Evolutionary conservation across 2,113 vertebrate genomes (phyloP).

Genomic region (Lasiurus borealis): DNA sequence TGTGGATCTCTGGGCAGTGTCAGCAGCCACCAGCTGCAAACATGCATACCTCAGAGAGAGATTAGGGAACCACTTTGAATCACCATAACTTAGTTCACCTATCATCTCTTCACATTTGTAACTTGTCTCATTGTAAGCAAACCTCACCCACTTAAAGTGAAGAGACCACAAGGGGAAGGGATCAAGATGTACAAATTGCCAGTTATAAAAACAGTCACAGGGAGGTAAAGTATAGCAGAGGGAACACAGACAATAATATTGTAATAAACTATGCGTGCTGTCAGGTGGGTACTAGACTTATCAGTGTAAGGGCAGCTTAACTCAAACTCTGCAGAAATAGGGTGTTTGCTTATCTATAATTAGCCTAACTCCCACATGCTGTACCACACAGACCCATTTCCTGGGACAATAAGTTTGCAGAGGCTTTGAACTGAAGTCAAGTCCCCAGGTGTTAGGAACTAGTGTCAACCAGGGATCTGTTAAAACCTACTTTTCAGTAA

Average conservation of each 20-base stretch:
- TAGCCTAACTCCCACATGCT: too few relatives aligned
- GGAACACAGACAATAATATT: background rate
- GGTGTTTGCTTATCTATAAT: too few relatives aligned
- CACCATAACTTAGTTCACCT: background rate
- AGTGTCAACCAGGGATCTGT: too few relatives aligned
- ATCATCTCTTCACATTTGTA: conserved; percentile 1
- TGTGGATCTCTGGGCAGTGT: background rate
- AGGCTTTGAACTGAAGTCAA: too few relatives aligned
- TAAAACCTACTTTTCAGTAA: too few relatives aligned
- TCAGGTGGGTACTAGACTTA: background rate
- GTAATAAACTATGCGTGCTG: background rate
- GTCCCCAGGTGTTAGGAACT: too few relatives aligned
- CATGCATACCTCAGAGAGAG: background rate
- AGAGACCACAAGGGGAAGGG: background rate
- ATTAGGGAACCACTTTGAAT: background rate
- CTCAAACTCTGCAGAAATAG: too few relatives aligned
- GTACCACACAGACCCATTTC: too few relatives aligned
- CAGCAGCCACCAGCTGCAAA: background rate
- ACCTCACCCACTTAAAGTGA: background rate
- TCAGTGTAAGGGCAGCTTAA: too few relatives aligned
- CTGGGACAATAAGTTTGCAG: too few relatives aligned
- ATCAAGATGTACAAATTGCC: background rate
- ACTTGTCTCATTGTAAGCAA: background rate
- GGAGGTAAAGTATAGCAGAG: background rate
- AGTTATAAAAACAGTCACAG: background rate